A percentile compares a stretch with the other conserved stretches of the same genome.
Evolutionary conservation across 2,797 vertebrate genomes (phyloP).

Genomic region (Gobio occitaniae): DNA sequence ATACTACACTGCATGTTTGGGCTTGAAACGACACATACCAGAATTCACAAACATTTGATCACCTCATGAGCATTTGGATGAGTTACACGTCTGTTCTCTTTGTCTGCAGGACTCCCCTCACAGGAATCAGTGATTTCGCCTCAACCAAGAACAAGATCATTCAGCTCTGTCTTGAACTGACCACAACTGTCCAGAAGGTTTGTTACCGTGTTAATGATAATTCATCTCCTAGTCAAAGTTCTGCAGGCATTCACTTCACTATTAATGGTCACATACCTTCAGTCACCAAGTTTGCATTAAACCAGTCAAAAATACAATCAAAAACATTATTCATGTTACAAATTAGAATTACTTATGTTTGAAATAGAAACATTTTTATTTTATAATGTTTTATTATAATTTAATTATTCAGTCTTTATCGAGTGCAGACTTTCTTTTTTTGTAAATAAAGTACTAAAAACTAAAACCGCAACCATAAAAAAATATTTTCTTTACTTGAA

Average conservation of each 20-base stretch:
- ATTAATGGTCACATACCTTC: background rate
- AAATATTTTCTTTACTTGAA: background rate
- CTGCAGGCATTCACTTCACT: background rate
- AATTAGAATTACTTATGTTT: background rate
- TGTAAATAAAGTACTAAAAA: background rate
- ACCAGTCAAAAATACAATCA: background rate
- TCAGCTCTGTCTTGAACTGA: conserved; percentile 95
- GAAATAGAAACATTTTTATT: background rate
- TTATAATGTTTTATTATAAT: background rate
- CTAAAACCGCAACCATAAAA: background rate
- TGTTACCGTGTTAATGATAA: conserved; percentile 39
- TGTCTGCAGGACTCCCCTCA: conserved; percentile 83
- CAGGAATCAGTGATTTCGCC: conserved; percentile 87
- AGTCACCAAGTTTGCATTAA: background rate
- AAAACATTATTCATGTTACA: background rate
- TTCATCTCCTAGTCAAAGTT: background rate
- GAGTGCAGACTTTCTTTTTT: background rate
- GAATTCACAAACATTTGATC: background rate
- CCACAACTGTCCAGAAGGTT: conserved; percentile 96
- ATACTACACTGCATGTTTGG: conserved; percentile 17
- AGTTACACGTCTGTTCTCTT: background rate
- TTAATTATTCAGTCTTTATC: background rate
- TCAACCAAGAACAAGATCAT: conserved; percentile 93
- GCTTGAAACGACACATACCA: conserved; percentile 69
- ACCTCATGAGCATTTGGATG: background rate